These are phyloP conservation scores for Exephanes ischioxanthus DNA, from an alignment of 2,888 invertebrate genomes.

Conservation along the genomic window DNA sequence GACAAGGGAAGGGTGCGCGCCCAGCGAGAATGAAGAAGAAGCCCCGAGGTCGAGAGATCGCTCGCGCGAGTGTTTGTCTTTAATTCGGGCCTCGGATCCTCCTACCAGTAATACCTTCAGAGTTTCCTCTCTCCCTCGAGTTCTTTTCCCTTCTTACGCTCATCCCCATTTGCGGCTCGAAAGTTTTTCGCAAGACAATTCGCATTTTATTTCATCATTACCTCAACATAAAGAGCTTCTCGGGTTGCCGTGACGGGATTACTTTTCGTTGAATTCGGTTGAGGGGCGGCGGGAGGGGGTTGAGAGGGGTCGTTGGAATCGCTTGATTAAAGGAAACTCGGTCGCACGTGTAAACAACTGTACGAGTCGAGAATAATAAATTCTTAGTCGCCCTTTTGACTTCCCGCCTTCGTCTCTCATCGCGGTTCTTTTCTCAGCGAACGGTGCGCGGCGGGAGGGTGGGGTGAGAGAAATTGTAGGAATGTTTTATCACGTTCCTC, in stretches of 20 bases:
- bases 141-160: neutral
- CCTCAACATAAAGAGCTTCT: constrained; percentile 19
- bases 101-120: constrained; percentile 20
- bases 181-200: constrained; percentile 35
- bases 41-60: constrained; percentile 44
- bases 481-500: constrained; percentile 63
- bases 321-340: constrained; percentile 65
- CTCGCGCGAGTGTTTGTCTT: constrained; percentile 54
- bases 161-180: constrained; percentile 13
- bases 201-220: constrained; percentile 24
- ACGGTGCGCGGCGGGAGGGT: too few relatives aligned
- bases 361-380: constrained; percentile 61
- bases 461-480: constrained; percentile 18
- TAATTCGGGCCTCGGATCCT: constrained; percentile 48
- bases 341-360: constrained; percentile 65
- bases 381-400: constrained; percentile 34
- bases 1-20: constrained; percentile 22
- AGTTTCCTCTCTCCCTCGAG: neutral
- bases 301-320: constrained; percentile 23
- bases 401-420: constrained; percentile 11
- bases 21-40: constrained; percentile 8
- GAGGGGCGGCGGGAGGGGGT: neutral
- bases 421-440: neutral
- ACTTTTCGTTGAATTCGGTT: constrained; percentile 53
- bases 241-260: constrained; percentile 26